Base-by-base conservation (phyloP, 2,797 vertebrate genomes). In the Phrynocephalus forsythii region DNA sequence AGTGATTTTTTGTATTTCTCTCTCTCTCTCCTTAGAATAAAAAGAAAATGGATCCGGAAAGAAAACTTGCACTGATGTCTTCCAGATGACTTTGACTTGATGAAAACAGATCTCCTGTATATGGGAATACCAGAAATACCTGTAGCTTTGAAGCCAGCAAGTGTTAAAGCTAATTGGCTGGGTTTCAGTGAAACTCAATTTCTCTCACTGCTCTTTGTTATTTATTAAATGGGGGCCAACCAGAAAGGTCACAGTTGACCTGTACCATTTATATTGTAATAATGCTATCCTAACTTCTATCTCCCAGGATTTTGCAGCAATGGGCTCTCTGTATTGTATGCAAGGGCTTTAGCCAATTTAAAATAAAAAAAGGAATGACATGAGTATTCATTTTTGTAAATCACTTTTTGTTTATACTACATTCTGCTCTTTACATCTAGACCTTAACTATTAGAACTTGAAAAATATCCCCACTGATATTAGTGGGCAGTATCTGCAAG, bases 1-100 rank as follows among this genome's bases (percentile, higher is more conserved):
- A 1, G 67, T 5, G 63, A 63, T 11, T 50, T 13, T n/a, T 28
- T 38, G 1, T 60, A 63, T n/a, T 52, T 38, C 10, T 63, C 2
- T 63, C 11, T 63, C 11, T 20, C 13, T 20, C 10, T 20, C 87
- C 84, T 79, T 83, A 95, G 95, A 91, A 77, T 94, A 89, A 93
- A 86, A 30, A 24, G 30, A 76, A 48, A 30, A 38, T 73, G 79
- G 87, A 52, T 38, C 66, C 60, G 18, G 8, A 90, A 66, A 85
- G 73, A 68, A 90, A 87, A 88, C n/a, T 15, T 56, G 22, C 26
- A 71, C 22, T n/a, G 63, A 84, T 28, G 15, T 69, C 79, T 68
- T 72, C 78, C 71, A 77, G 77, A 79, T 33, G 6, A 33, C 18
- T 13, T 79, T 30, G 52, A 38, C 44, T 81, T 75, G 69, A 76